Conservation (phyloP, 2,113 vertebrate genomes). For the Dunckerocampus dactyliophorus region DNA sequence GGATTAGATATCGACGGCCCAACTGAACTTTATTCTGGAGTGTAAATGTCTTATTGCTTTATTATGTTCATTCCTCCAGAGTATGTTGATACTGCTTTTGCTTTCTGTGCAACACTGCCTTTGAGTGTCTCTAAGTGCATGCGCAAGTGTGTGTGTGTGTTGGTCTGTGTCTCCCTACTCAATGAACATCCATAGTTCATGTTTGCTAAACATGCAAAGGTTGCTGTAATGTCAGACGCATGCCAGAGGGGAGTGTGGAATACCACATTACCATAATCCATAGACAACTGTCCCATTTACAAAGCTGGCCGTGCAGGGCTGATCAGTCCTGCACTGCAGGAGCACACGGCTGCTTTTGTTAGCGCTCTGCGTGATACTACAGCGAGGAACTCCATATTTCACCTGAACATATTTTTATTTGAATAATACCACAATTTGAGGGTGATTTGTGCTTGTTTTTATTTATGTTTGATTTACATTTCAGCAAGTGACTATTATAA, state of each 20-base stretch:
- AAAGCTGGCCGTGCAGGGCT: conserved; percentile 26
- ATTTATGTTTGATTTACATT: not conserved
- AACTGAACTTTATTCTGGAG: conserved; percentile 49
- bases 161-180: conserved; percentile 29
- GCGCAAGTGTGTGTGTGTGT: not conserved
- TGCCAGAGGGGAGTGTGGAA: conserved; percentile 70
- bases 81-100: conserved; percentile 33
- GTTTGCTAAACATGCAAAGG: conserved; percentile 74
- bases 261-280: conserved; percentile 78
- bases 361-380: conserved; percentile 8
- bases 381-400: conserved; percentile 1
- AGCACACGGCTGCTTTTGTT: conserved; percentile 37
- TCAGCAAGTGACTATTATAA: too few relatives aligned
- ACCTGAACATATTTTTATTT: not conserved
- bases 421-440: too few relatives aligned
- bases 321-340: conserved; percentile 39
- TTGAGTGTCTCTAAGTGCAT: conserved; percentile 4
- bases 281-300: conserved; percentile 56
- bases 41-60: conserved; percentile 44
- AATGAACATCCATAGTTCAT: conserved; percentile 68
- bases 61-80: conserved; percentile 41
- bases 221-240: conserved; percentile 75
- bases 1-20: conserved; percentile 37
- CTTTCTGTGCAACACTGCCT: conserved; percentile 8
- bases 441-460: not conserved